Evolutionary conservation across 2,888 invertebrate species (phyloP).

Genomic region (Megamerina dolium): DNA sequence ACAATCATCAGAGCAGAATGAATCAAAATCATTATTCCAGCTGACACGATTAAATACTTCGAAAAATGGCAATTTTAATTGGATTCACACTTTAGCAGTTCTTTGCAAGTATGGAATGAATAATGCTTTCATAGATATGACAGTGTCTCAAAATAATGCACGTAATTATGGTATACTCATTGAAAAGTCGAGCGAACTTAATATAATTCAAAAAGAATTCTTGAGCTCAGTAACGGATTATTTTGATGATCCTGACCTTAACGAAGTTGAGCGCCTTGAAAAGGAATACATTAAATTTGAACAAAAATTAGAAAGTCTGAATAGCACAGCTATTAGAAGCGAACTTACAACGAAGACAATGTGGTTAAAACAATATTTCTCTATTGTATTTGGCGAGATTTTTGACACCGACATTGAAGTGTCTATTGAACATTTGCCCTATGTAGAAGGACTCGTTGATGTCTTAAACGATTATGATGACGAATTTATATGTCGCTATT

Average conservation of each 20-base stretch:
- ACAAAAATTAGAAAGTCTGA: slow-evolving; percentile 9
- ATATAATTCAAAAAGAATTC: slow-evolving; percentile 17
- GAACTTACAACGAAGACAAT: slow-evolving; percentile 10
- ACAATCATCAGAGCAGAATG: too few relatives aligned
- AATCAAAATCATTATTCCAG: too few relatives aligned
- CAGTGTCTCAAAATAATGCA: slow-evolving; percentile 13
- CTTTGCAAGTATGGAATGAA: slow-evolving; percentile 24
- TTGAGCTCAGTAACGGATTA: slow-evolving; percentile 16
- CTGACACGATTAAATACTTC: too few relatives aligned
- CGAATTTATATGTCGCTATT: slow-evolving; percentile 22
- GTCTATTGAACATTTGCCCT: slow-evolving; percentile 20
- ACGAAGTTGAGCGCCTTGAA: slow-evolving; percentile 10
- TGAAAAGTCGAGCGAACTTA: slow-evolving; percentile 24
- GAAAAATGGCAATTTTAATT: too few relatives aligned
- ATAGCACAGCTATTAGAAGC: too few relatives aligned
- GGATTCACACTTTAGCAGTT: slow-evolving; percentile 21
- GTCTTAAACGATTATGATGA: slow-evolving; percentile 14
- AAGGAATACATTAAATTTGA: slow-evolving; percentile 18
- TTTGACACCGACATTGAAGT: slow-evolving; percentile 15
- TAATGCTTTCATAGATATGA: slow-evolving; percentile 22
- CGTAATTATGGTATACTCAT: slow-evolving; percentile 16
- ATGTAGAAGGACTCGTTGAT: slow-evolving; percentile 17
- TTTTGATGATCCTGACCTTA: slow-evolving; percentile 5
- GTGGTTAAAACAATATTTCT: slow-evolving; percentile 20
- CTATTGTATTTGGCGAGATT: slow-evolving; percentile 12